Evolutionary conservation across 2,888 invertebrate species (phyloP), one percentile per base, ranked within the genome.

Genomic region (Nasonia oneida): DNA sequence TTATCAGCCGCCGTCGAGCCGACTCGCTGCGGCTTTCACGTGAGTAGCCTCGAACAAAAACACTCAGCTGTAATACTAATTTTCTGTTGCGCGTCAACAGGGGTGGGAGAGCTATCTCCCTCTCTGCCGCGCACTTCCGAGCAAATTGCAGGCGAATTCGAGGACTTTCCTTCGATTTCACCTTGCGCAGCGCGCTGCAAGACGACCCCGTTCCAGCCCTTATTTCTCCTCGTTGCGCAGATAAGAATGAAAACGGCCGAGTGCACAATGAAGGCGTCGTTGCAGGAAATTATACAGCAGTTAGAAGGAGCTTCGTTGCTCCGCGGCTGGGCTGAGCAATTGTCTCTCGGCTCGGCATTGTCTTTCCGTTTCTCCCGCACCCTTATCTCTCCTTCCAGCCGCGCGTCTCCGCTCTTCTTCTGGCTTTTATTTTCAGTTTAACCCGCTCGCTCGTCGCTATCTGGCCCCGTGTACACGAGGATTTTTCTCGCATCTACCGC

Each of bases 251-350:
- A 89, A 92, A 91, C 90, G 92, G 90, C 89, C 89, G 89, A 89
- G 88, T 89, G 90, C 89, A 93, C 93, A 93, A 93, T 93, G 93
- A 93, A 93, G 93, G 93, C 93, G 93, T 93, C 93, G 93, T 93
- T 93, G 93, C 93, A 93, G 93, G 93, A 93, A 93, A 93, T 93
- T 93, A 93, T 93, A 93, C 93, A 93, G 93, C 93, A 93, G 92
- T 93, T 93, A 93, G 92, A 92, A 91, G 91, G 90, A 91, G 90
- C 89, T 81, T 82, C 78, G 82, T 89, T 90, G 90, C 90, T 89
- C 89, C 89, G 89, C 5, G 37, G 5, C 37, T 37, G 37, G 37
- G 88, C 90, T 89, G 91, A 93, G 92, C 93, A 92, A 93, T 93
- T 93, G 93, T 93, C 93, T 93, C 90, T 91, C 90, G 90, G 90